phyloP scores from a whole-genome alignment of 2,888 invertebrate species.

The Stenichneumon culpator region DNA sequence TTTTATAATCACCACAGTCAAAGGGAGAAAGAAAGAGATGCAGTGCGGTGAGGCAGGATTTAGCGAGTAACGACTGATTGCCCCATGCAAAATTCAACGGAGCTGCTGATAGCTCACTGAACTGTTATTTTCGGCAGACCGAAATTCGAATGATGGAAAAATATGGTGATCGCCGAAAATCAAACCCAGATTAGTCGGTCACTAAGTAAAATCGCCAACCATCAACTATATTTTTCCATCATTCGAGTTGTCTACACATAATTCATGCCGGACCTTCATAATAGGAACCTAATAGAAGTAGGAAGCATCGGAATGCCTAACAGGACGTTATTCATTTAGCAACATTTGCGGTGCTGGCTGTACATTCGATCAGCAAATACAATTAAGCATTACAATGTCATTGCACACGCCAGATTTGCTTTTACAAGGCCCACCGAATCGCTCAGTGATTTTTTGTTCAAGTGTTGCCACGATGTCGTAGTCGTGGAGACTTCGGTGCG shows the following conservation, averaged over 20 bases:
- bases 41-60: constrained; percentile 34
- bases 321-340: background rate
- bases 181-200: no score
- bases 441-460: background rate
- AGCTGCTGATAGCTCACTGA: constrained; percentile 20
- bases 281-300: no score
- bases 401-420: background rate
- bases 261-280: no score
- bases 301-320: background rate
- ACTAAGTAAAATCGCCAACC: no score
- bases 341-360: background rate
- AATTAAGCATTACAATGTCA: background rate
- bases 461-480: background rate
- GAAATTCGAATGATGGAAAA: no score
- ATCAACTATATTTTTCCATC: no score
- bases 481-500: background rate
- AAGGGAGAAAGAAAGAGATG: constrained; percentile 34
- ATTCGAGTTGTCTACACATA: no score
- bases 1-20: constrained; percentile 65
- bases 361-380: background rate
- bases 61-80: constrained; percentile 55
- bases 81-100: constrained; percentile 43
- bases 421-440: background rate
- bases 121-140: constrained; percentile 1
- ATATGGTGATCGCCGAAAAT: no score